Conservation (phyloP, 2,888 invertebrate genomes). For the Tortricodes alternella region DNA sequence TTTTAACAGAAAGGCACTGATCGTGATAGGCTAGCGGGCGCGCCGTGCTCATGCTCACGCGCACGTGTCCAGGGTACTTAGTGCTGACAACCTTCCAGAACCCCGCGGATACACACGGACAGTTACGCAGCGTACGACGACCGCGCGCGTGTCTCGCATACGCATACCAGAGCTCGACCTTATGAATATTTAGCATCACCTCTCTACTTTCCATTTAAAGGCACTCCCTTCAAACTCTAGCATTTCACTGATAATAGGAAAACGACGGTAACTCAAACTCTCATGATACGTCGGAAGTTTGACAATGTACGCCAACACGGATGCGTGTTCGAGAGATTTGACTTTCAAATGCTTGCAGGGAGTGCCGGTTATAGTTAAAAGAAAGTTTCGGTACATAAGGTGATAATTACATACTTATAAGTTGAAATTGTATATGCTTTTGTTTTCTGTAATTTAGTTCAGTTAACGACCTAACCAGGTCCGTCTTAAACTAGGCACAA, state of each 20-base stretch:
- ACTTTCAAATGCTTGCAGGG: slow-evolving; percentile 21
- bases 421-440: not conserved
- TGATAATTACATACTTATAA: not conserved
- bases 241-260: slow-evolving; percentile 57
- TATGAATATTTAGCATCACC: slow-evolving; percentile 68
- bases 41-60: slow-evolving; percentile 1
- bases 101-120: slow-evolving; percentile 44
- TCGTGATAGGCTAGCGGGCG: slow-evolving; percentile 24
- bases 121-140: slow-evolving; percentile 63
- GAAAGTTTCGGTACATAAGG: slow-evolving; percentile 9
- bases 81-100: slow-evolving; percentile 15
- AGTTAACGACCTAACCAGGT: too few relatives aligned
- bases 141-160: slow-evolving; percentile 64
- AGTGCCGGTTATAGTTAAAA: slow-evolving; percentile 5
- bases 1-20: slow-evolving; percentile 3
- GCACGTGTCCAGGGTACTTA: slow-evolving; percentile 17
- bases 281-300: slow-evolving; percentile 8
- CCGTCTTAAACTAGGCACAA: too few relatives aligned
- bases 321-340: slow-evolving; percentile 16
- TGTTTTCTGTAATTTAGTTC: not conserved
- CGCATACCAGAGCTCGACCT: slow-evolving; percentile 55
- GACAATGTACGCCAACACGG: not conserved
- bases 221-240: slow-evolving; percentile 46
- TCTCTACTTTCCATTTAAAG: slow-evolving; percentile 70
- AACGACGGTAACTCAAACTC: slow-evolving; percentile 29